A percentile compares a stretch with the other conserved stretches of the same genome.
phyloP scores from a whole-genome alignment of 2,797 vertebrate genomes.

The Momotus momota region DNA sequence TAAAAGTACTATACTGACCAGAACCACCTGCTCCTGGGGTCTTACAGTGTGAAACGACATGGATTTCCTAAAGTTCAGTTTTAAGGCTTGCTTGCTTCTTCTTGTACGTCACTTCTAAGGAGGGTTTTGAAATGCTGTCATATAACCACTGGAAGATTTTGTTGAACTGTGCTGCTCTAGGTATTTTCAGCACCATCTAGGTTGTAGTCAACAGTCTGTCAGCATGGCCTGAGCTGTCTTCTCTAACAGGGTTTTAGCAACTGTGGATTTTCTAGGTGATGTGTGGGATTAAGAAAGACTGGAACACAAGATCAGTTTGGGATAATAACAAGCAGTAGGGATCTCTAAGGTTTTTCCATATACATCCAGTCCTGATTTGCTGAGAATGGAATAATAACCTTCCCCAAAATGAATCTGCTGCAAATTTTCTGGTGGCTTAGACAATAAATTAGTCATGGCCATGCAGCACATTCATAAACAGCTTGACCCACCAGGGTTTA shows the following conservation, averaged over 20 bases:
- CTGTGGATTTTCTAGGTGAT: not conserved
- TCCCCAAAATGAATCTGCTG: not conserved
- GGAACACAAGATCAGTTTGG: not conserved
- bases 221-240: not conserved
- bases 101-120: not conserved
- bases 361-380: not conserved
- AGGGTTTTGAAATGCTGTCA: not conserved
- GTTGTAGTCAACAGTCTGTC: not conserved
- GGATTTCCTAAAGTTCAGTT: not conserved
- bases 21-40: not conserved
- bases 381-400: not conserved
- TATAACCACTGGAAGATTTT: not conserved
- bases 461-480: too few relatives aligned
- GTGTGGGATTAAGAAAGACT: not conserved
- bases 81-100: not conserved
- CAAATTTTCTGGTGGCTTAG: not conserved
- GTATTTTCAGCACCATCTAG: not conserved
- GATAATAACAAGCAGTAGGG: not conserved
- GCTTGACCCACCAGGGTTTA: not conserved
- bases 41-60: fast-evolving
- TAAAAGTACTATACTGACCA: not conserved
- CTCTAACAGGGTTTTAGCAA: not conserved
- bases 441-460: not conserved
- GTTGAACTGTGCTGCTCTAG: not conserved
- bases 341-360: not conserved